Conservation (phyloP, 2,797 vertebrate species). For the Nasua narica region DNA sequence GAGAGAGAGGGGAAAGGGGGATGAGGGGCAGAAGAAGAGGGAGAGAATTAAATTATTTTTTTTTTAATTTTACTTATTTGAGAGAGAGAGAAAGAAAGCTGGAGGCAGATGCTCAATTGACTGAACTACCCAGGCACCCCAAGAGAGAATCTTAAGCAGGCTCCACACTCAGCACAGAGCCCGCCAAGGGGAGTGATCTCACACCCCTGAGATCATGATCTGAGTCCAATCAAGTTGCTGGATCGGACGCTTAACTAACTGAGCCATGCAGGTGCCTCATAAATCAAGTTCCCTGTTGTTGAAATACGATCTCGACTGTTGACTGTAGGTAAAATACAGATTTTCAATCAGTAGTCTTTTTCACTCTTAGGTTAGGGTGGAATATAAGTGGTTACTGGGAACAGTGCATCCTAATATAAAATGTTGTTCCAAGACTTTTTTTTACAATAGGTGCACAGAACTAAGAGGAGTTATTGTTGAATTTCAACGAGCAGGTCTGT, state of each 20-base stretch:
- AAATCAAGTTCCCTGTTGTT: not conserved
- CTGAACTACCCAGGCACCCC: not conserved
- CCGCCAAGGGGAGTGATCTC: not conserved
- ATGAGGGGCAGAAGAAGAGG: not conserved
- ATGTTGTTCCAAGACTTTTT: not conserved
- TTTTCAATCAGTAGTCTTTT: not conserved
- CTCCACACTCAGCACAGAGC: not conserved
- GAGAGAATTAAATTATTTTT: not conserved
- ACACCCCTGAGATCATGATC: not conserved
- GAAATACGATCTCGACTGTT: not conserved
- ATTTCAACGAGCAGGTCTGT: not conserved
- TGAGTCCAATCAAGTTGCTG: not conserved
- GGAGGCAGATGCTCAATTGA: not conserved
- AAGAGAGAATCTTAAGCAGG: not conserved
- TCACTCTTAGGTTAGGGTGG: not conserved
- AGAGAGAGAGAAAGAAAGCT: not conserved
- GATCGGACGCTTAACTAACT: not conserved
- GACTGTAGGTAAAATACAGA: not conserved
- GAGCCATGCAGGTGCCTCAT: not conserved
- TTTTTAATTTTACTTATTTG: no score
- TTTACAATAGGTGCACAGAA: not conserved
- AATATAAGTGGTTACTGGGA: not conserved
- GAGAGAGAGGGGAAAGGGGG: not conserved
- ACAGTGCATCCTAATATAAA: not conserved
- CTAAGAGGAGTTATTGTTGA: not conserved